Evolutionary conservation across 2,797 vertebrate genomes (phyloP), one percentile per base, ranked within the genome.

Genomic region (Enteromius paludinosus): DNA sequence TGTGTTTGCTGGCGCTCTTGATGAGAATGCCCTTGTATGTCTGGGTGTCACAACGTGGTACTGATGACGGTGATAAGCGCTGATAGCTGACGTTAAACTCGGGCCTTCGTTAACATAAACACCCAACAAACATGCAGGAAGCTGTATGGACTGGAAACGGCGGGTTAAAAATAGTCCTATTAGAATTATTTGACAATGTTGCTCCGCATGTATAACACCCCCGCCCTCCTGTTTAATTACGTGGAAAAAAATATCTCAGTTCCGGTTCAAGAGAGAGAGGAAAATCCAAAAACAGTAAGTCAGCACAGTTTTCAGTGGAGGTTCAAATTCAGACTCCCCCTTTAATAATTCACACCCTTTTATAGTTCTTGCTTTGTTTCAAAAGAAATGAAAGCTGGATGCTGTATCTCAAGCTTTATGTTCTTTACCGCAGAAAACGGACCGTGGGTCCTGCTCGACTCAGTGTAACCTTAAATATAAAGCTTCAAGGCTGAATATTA

Each of bases 121-220:
- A 84, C 56, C 69, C 62, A 72, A 86, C 92, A 92, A 94, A 92
- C 88, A 92, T 78, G 88, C 92, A 91, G 49, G 87, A 86, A 92
- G 90, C 91, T 89, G 88, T 92, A 90, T 85, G 90, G 89, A 88
- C 35, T 72, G 71, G 74, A 82, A 76, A 56, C 47, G 88, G 89
- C 84, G 87, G 86, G 89, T 92, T 93, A 94, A 94, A 94, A 94
- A 94, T 93, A 94, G 90, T 88, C 91, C 89, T 92, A 94, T 94
- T 93, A 93, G 90, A 90, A 88, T 91, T 88, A 91, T 92, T 91
- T 88, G 89, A 86, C 90, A 92, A 88, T 88, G 88, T 84, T 87
- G 86, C 89, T 83, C 84, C 88, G 90, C 91, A 91, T 88, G 84
- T 90, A 87, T 86, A 89, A 66, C 38, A 86, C 89, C 90, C 90